Percentiles rank a stretch among this genome's conserved stretches.
Evolutionary conservation across 2,797 vertebrate genomes (phyloP).

Genomic region (Bradypodion ventrale): DNA sequence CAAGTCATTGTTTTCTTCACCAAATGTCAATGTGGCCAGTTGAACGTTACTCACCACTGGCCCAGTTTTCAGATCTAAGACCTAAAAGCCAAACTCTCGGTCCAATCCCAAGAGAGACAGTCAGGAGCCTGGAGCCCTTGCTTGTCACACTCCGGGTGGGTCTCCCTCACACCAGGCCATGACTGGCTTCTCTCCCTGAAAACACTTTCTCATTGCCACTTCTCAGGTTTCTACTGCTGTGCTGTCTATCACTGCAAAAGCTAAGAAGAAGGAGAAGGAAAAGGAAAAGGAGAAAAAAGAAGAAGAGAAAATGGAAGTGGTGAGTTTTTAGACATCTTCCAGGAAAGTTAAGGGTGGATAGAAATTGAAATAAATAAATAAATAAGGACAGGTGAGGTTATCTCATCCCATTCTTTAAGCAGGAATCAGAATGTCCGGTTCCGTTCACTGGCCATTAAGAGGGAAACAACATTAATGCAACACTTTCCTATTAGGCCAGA

Average conservation of each 20-base stretch:
- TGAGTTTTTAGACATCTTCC: constrained; percentile 69
- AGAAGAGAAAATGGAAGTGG: constrained; percentile 98
- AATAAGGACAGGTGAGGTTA: background rate
- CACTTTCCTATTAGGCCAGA: background rate
- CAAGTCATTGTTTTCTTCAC: too few relatives aligned
- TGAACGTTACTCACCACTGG: too few relatives aligned
- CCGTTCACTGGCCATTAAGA: background rate
- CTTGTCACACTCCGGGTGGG: background rate
- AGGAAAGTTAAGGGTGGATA: background rate
- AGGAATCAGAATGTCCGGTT: background rate
- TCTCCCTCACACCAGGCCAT: background rate
- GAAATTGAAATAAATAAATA: too few relatives aligned
- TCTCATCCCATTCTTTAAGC: background rate
- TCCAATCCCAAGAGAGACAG: too few relatives aligned
- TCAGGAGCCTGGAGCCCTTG: background rate
- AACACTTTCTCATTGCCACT: constrained; percentile 48
- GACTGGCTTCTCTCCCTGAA: background rate
- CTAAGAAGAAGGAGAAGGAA: constrained; percentile 98
- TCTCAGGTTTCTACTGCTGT: constrained; percentile 95
- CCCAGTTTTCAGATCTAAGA: too few relatives aligned
- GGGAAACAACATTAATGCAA: background rate
- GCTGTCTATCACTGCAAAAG: constrained; percentile 98
- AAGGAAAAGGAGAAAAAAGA: constrained; percentile 95
- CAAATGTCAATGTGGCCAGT: too few relatives aligned
- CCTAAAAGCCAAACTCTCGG: too few relatives aligned